Evolutionary conservation across 2,888 invertebrate genomes (phyloP), one percentile per base, ranked within the genome.

Genomic region (Cryptocephalus primarius): DNA sequence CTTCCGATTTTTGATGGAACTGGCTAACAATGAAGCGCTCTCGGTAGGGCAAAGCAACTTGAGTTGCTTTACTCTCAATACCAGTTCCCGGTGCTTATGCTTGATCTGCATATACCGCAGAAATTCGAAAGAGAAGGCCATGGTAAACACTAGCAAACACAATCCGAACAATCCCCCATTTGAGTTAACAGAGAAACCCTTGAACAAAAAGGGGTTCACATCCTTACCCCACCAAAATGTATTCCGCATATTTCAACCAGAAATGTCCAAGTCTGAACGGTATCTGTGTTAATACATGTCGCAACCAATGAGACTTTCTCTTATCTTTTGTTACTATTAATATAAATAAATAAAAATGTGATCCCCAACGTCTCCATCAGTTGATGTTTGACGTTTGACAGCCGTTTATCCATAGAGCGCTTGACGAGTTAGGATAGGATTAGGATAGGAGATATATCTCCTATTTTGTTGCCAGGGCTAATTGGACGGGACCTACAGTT

Each of bases 101-200:
- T 67, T 69, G 1, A 73, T 67, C 58, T 75, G 75, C 8, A 72
- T 47, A 34, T 72, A 62, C 63, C 74, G 71, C 62, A 75, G 65
- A 44, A 65, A 80, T 59, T 85, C 84, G 53, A 82, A 83, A 2
- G 78, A 59, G 45, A 83, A 65, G 0, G 82, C 77, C 22, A 82
- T 67, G 39, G 75, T 68, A 55, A 75, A 72, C 41, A 83, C 68
- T 41, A 74, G 73, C 40, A 80, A 63, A 69, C 83, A 83, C 1
- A 79, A 75, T 49, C 75, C 71, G 8, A 79, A 66, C 54, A 84
- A 72, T 33, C 77, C 71, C 67, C 72, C 70, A 4, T 71, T 64
- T 34, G 75, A 70, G 56, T 62, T 70, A 46, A 83, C 72, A 54
- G 72, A 70, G 42, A 79, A 75, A 14, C 82, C 82, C 41, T 77